A percentile compares a stretch with the other conserved stretches of the same genome.
These are phyloP conservation scores for Sardina pilchardus DNA, from an alignment of 2,113 vertebrate genomes.

Conservation along the genomic window DNA sequence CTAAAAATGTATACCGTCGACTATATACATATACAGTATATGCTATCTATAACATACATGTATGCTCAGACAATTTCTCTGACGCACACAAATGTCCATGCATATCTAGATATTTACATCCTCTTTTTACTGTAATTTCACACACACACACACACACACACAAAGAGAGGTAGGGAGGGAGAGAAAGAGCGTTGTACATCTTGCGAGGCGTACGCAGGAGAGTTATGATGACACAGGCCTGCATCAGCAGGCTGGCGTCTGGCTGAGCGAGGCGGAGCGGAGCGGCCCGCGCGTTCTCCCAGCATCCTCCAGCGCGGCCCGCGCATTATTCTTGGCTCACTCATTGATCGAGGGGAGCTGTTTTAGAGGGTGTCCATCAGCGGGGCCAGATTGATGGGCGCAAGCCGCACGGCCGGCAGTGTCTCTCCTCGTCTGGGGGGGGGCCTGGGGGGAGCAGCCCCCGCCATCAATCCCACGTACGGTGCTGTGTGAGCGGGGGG, in stretches of 20 bases:
- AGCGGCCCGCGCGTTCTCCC: slow-evolving; percentile 2
- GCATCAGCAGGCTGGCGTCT: slow-evolving; percentile 8
- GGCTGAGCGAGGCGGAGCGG: not conserved
- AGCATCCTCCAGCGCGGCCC: not conserved
- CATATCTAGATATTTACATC: no score
- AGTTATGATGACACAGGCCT: slow-evolving; percentile 27
- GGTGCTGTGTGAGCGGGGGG: not conserved
- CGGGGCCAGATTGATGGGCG: slow-evolving; percentile 11
- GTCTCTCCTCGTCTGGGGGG: slow-evolving; percentile 25
- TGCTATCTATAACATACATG: not conserved
- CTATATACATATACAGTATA: no score
- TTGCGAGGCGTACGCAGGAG: not conserved
- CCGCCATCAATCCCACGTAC: not conserved
- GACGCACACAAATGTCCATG: not conserved
- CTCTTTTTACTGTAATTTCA: no score
- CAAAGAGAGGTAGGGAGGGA: not conserved
- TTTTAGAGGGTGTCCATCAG: slow-evolving; percentile 30
- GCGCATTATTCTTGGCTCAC: slow-evolving; percentile 39
- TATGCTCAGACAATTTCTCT: not conserved
- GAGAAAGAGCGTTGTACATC: slow-evolving; percentile 1
- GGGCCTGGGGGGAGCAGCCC: not conserved
- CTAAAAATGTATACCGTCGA: not conserved
- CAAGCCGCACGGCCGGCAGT: not conserved
- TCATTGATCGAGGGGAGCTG: slow-evolving; percentile 47
- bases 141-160: slow-evolving; percentile 6